Percentiles rank a stretch among this genome's conserved stretches.
Evolutionary conservation across 1,140 invertebrate genomes (phyloP).

Genomic region (Caerostris extrusa): DNA sequence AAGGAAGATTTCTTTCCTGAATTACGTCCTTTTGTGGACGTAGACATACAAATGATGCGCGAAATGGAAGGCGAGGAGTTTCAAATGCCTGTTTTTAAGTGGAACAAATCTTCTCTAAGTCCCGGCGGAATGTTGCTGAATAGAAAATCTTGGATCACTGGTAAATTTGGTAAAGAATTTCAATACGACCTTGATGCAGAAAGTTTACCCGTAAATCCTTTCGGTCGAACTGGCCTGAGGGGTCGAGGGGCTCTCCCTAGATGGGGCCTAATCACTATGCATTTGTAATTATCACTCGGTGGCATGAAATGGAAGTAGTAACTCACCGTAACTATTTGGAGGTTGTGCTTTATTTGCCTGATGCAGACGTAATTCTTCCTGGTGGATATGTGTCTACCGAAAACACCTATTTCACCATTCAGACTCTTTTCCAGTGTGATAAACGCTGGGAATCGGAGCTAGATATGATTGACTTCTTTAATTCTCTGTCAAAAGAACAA

Average conservation of each 20-base stretch:
- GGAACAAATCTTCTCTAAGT: constrained; percentile 79
- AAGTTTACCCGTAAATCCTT: constrained; percentile 80
- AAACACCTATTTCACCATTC: background rate
- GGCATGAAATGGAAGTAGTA: background rate
- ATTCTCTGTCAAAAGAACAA: background rate
- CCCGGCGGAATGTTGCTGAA: constrained; percentile 79
- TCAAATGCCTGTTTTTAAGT: constrained; percentile 78
- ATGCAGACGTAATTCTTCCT: background rate
- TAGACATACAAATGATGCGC: constrained; percentile 31
- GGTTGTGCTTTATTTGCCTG: background rate
- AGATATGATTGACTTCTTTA: constrained; percentile 44
- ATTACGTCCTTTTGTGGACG: constrained; percentile 17
- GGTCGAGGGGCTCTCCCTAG: constrained; percentile 81
- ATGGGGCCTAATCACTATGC: constrained; percentile 83
- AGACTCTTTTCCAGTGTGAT: background rate
- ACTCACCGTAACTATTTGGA: constrained; percentile 5
- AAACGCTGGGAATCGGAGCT: background rate
- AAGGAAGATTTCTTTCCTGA: constrained; percentile 37
- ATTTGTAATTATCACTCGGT: constrained; percentile 81
- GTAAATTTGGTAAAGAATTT: constrained; percentile 45
- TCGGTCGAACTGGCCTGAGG: constrained; percentile 82
- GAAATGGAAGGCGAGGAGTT: constrained; percentile 43
- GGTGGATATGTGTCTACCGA: constrained; percentile 2
- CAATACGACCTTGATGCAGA: constrained; percentile 79
- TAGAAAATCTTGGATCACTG: constrained; percentile 78